Base-by-base conservation (phyloP, 1,140 invertebrate genomes). In the Drosophila gunungcola region DNA sequence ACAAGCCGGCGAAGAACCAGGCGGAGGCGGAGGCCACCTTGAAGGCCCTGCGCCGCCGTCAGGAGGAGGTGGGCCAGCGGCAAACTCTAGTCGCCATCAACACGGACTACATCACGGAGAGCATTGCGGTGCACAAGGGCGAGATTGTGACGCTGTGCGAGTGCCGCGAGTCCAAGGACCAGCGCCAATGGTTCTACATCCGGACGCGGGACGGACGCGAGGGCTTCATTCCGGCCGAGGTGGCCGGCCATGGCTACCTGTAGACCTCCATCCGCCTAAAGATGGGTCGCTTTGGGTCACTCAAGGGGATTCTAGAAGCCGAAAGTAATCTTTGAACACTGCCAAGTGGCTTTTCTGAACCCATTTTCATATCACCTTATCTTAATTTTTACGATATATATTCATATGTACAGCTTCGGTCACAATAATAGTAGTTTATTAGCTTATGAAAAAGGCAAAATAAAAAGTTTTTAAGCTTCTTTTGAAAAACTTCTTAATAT, bases 181-280 rank as follows among this genome's bases (percentile, higher is more conserved):
- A 91, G 61, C 80, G 83, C 63, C 95, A 95, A 51, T 96, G 96
- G 96, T 96, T 96, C 91, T 96, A 95, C 92, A 94, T 97, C 2
- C 93, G 93, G 78, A 95, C 95, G 46, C 94, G 93, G 56, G 94
- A 96, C 72, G 96, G 95, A 0, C 93, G 91, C 46, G 95, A 96
- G 78, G 96, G 96, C 42, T 96, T 96, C 63, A 96, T 97, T 65
- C 96, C 96, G 2, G 95, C 96, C n/a, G 94, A 94, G 16, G 94
- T 96, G 27, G 95, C 95, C 45, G 95, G 95, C 11, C 94, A 96
- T 92, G 95, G 95, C 12, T 96, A 95, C 84, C 93, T 96, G 75
- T 96, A 93, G 94, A 63, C 51, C 36, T 39, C 4, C 4, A 45
- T 21, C 3, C 10, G n/a, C 10, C 25, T 13, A 0, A 9, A 12